phyloP scores from a whole-genome alignment of 2,888 invertebrate genomes.

The Eulithis testata region DNA sequence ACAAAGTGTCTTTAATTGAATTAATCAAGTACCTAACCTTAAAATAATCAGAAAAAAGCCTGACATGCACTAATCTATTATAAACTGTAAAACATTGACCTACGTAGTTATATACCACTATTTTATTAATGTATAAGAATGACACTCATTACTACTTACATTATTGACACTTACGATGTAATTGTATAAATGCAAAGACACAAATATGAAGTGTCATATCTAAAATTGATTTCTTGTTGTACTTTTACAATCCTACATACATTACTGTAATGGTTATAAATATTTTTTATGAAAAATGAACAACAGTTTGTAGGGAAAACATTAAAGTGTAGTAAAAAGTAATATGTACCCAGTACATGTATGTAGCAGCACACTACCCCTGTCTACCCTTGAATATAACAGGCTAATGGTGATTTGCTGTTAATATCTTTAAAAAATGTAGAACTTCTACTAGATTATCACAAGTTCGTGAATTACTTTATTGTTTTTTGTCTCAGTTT shows the following conservation, averaged over 20 bases:
- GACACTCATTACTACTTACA: not conserved
- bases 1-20: too few relatives aligned
- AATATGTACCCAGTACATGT: too few relatives aligned
- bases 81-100: too few relatives aligned
- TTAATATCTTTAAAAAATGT: not conserved
- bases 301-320: not conserved
- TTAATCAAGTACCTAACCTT: too few relatives aligned
- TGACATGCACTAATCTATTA: too few relatives aligned
- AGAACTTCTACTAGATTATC: not conserved
- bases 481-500: too few relatives aligned
- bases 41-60: too few relatives aligned
- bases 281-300: not conserved
- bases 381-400: too few relatives aligned
- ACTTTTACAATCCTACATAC: not conserved
- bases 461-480: not conserved
- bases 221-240: not conserved
- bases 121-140: too few relatives aligned
- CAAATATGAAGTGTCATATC: constrained; percentile 1
- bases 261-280: not conserved
- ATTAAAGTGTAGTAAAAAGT: not conserved
- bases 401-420: not conserved
- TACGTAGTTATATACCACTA: too few relatives aligned
- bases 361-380: not conserved
- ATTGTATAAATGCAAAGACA: not conserved
- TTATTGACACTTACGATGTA: not conserved